Conservation (phyloP, 2,113 vertebrate species). For the Crypturellus undulatus region DNA sequence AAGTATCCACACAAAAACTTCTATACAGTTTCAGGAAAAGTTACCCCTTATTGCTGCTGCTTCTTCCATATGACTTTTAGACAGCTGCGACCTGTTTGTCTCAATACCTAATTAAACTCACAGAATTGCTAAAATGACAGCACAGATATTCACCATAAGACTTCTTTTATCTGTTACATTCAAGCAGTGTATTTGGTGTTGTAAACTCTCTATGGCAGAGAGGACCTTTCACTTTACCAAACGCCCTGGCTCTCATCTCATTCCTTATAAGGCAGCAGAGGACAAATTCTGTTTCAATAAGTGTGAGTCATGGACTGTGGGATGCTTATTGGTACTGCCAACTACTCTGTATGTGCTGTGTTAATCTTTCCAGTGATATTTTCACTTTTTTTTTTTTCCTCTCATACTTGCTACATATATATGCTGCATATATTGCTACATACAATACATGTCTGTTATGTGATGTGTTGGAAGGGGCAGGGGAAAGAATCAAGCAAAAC, state of each 20-base stretch:
- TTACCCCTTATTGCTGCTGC: background rate
- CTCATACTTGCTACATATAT: background rate
- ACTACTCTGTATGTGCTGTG: background rate
- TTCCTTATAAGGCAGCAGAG: background rate
- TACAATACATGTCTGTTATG: background rate
- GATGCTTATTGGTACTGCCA: background rate
- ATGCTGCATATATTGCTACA: too few species aligned
- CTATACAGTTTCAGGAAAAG: background rate
- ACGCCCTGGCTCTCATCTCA: background rate
- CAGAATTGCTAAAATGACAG: background rate
- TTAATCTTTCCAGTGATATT: background rate
- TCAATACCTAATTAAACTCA: background rate
- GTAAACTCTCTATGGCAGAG: background rate
- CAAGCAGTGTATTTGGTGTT: background rate
- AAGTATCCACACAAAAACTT: background rate
- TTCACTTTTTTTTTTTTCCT: background rate
- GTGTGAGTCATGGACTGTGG: background rate
- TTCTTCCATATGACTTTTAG: background rate
- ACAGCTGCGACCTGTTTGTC: background rate
- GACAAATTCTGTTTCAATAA: background rate
- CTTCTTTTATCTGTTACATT: background rate
- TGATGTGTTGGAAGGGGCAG: background rate
- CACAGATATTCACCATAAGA: background rate
- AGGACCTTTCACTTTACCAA: background rate
- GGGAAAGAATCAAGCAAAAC: background rate